Percentiles rank a stretch among this genome's conserved stretches.
Conservation (phyloP, 2,888 invertebrate species). For the Nymphalis c-album region DNA sequence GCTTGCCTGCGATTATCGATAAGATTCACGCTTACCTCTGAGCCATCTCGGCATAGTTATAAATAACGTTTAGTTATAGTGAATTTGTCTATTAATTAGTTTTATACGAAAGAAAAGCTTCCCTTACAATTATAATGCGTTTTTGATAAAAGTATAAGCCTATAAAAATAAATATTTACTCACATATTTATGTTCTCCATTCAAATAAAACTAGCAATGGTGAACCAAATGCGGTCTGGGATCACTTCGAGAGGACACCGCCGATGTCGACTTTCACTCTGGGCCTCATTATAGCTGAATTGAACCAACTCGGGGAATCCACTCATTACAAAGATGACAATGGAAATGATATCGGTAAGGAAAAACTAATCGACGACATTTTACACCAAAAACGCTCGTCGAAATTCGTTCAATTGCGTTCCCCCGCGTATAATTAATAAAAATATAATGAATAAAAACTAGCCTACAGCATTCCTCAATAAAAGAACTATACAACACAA, state of each 20-base stretch:
- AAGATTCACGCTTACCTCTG: too few species aligned
- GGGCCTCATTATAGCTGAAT: slow-evolving; percentile 86
- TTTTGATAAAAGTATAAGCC: too few species aligned
- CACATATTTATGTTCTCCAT: neutral
- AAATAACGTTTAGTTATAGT: too few species aligned
- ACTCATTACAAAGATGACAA: slow-evolving; percentile 53
- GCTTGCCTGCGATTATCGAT: too few species aligned
- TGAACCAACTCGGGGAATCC: slow-evolving; percentile 68
- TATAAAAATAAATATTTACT: neutral
- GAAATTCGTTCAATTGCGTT: neutral
- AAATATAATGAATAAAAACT: too few species aligned
- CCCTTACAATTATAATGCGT: too few species aligned
- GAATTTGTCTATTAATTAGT: too few species aligned
- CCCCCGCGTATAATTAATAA: too few species aligned
- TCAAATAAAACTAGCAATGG: slow-evolving; percentile 63
- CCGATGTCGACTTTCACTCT: slow-evolving; percentile 89
- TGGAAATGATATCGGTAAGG: slow-evolving; percentile 64
- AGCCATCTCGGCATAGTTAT: too few species aligned
- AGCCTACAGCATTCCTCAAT: too few species aligned
- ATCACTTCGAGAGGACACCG: slow-evolving; percentile 86
- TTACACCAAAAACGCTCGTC: neutral
- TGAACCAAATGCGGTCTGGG: slow-evolving; percentile 83
- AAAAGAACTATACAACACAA: too few species aligned
- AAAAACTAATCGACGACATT: neutral
- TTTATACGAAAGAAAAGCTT: too few species aligned